phyloP scores from a whole-genome alignment of 2,888 invertebrate species.

The Drosophila percnosoma region DNA sequence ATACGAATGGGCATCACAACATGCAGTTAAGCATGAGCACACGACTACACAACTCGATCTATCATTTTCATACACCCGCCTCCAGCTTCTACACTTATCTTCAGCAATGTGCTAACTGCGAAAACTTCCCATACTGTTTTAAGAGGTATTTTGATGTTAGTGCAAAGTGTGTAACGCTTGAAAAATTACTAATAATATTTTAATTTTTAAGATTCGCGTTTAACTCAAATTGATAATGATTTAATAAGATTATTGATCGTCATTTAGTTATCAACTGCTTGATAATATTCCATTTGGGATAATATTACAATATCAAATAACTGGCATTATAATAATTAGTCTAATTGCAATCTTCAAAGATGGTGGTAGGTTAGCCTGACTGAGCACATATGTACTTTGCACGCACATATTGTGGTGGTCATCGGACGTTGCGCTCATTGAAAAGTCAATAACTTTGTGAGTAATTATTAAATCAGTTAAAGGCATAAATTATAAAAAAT shows the following conservation, averaged over 20 bases:
- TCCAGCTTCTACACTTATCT: slow-evolving; percentile 10
- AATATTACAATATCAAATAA: not conserved
- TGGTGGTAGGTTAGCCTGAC: not conserved
- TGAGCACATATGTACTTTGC: not conserved
- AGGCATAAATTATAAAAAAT: slow-evolving; percentile 6
- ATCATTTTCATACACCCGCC: slow-evolving; percentile 38
- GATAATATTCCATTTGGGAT: not conserved
- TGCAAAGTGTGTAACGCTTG: not conserved
- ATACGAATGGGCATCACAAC: slow-evolving; percentile 46
- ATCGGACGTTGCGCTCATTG: slow-evolving; percentile 11
- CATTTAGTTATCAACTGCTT: not conserved
- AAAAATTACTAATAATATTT: not conserved
- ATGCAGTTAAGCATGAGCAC: slow-evolving; percentile 33
- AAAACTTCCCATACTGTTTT: not conserved
- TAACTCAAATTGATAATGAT: not conserved
- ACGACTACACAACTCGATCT: slow-evolving; percentile 48
- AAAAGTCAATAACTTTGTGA: slow-evolving; percentile 6
- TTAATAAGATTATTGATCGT: not conserved
- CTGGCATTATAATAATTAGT: not conserved
- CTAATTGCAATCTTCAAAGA: not conserved
- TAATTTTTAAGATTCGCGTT: not conserved
- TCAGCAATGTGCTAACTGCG: slow-evolving; percentile 12
- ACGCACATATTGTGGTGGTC: not conserved
- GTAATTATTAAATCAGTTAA: slow-evolving; percentile 8
- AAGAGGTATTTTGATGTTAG: not conserved